Evolutionary conservation across 2,113 vertebrate genomes (phyloP), one percentile per base, ranked within the genome.

Genomic region (Noctilio leporinus): DNA sequence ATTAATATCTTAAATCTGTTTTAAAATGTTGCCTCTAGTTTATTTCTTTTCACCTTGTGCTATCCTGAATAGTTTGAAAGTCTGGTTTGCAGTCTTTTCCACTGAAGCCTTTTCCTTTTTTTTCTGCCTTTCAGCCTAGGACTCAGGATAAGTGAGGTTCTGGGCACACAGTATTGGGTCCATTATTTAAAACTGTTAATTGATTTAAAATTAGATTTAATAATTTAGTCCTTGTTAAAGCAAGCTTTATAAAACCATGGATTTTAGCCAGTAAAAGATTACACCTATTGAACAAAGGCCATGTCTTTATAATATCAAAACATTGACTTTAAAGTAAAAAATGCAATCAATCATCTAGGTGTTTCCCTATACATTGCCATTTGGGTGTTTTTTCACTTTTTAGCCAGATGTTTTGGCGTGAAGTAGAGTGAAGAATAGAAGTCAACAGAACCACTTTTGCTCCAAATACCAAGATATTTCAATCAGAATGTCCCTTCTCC

Each of bases 361-460:
- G 76, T 96, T 91, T 81, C 92, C 45, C 93, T 86, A 78, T 91
- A 91, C 73, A 70, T 7, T 93, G 67, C 92, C 89, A 92, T 96
- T 90, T 95, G 92, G 86, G 93, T 91, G 75, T 86, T 96, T 93
- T 91, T 91, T 90, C 92, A 87, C 96, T 96, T 96, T 95, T 94
- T 89, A 85, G 40, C 84, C 96, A 96, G 87, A 90, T 97, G 95
- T 93, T 84, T 89, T 96, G 96, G 92, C 47, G 28, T 75, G 90
- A 96, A 94, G 76, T 69, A 45, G 69, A 87, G 70, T 15, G 15
- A 69, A 93, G 62, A 91, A 35, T 64, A 30, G 73, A 94, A 92
- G 75, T 62, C 65, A 26, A 30, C 33, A 76, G 49, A 85, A 35
- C 24, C 47, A 10, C 86, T 91, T 83, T 43, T 84, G 89, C 28